These are phyloP conservation scores for Rhynchotus rufescens DNA, from an alignment of 2,797 vertebrate genomes.

Conservation along the genomic window DNA sequence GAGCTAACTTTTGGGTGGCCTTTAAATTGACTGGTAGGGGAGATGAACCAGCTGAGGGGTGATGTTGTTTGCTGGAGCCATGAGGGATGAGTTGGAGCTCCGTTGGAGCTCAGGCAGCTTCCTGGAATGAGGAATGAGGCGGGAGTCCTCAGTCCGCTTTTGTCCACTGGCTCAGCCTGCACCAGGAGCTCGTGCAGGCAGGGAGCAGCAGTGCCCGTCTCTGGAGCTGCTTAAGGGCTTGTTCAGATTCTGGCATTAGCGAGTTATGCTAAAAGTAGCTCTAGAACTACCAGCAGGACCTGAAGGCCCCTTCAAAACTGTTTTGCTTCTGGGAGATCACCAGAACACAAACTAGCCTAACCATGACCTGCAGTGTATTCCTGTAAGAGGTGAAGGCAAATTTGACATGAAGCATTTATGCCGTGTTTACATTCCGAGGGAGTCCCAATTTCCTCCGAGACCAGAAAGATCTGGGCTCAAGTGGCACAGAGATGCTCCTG, in stretches of 20 bases:
- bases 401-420: background rate
- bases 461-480: background rate
- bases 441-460: background rate
- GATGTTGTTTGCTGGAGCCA: background rate
- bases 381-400: background rate
- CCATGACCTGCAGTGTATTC: background rate
- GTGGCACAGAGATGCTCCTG: background rate
- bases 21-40: background rate
- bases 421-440: fast-evolving
- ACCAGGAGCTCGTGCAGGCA: background rate
- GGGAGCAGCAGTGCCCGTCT: background rate
- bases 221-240: background rate
- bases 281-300: background rate
- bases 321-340: background rate
- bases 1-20: background rate
- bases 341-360: background rate
- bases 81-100: background rate
- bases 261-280: background rate
- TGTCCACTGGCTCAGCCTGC: background rate
- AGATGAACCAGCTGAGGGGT: background rate
- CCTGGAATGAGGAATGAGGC: background rate
- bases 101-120: background rate
- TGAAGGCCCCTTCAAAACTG: background rate
- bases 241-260: background rate
- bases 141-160: background rate